These are phyloP conservation scores for Dichetophora obliterata DNA, from an alignment of 2,888 invertebrate species.

Conservation along the genomic window DNA sequence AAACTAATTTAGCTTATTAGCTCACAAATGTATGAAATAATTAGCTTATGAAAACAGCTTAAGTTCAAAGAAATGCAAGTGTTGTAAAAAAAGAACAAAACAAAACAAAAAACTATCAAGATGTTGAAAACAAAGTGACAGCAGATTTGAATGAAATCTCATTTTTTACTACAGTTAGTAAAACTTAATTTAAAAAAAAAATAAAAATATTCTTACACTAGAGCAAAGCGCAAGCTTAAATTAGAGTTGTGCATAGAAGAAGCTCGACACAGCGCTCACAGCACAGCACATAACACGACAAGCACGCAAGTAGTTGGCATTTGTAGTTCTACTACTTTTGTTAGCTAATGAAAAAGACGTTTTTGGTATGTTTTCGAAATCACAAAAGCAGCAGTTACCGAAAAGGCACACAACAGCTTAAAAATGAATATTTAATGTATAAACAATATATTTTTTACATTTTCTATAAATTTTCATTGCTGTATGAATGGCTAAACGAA, in stretches of 20 bases:
- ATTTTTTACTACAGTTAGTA: neutral
- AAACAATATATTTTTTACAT: conserved; percentile 21
- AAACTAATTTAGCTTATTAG: conserved; percentile 17
- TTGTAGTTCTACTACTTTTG: conserved; percentile 4
- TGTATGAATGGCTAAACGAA: conserved; percentile 17
- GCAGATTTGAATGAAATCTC: conserved; percentile 20
- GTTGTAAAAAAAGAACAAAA: conserved; percentile 1
- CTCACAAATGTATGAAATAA: conserved; percentile 22
- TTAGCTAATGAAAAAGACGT: neutral
- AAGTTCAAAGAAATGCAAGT: conserved; percentile 24
- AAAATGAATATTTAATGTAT: neutral
- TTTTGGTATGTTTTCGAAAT: neutral
- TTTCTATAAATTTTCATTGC: conserved; percentile 15
- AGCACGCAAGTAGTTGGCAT: neutral
- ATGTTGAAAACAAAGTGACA: conserved; percentile 11
- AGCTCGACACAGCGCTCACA: neutral
- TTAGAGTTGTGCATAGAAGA: no score
- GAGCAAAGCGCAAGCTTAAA: neutral
- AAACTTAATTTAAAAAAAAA: neutral
- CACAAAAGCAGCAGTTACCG: no score
- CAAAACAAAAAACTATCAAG: conserved; percentile 14
- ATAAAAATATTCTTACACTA: neutral
- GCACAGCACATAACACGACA: neutral
- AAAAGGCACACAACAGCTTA: neutral
- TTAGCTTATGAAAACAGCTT: conserved; percentile 8